Base-by-base conservation (phyloP, 2,113 vertebrate genomes). In the Acanthisitta chloris region DNA sequence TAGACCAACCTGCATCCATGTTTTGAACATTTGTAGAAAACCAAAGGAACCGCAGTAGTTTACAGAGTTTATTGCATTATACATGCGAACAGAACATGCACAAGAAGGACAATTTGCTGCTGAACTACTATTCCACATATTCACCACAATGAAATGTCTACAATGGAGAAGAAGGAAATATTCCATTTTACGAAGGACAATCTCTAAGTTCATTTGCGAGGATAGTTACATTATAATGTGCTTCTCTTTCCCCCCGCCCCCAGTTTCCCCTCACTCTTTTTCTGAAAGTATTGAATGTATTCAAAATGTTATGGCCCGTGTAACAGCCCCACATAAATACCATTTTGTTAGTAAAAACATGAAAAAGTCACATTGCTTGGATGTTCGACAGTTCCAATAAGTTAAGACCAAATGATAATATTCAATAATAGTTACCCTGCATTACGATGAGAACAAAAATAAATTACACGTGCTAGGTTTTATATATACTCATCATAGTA, bases 31-130 rank as follows among this genome's bases (percentile, higher is more conserved):
- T 94, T 94, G 97, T 74, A 98, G 97, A 98, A 98, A 98, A 97
- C 97, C 98, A 97, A 98, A 90, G 95, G 97, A 97, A 94, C 93
- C 26, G 85, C 90, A 96, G 92, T 97, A 96, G 79, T 98, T 98
- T 98, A 98, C 97, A 98, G 98, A 98, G 98, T 99, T 99, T 99
- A 99, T 99, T 99, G 98, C 98, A 99, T 98, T 98, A 98, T 98
- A 99, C 99, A 99, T 99, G 99, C 99, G 97, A 99, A 98, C 98
- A 98, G 97, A 99, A 98, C 99, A 99, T 99, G 99, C 99, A 99
- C 97, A 98, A 97, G 97, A 97, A 98, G 94, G 97, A 98, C 97
- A 98, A 97, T 97, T 97, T 98, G 97, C 97, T 98, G 96, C 91
- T 97, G 97, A 91, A 98, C 98, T 98, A 98, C 93, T 97, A 98